Conservation (phyloP, 2,113 vertebrate species). For the Lagenorhynchus albirostris region DNA sequence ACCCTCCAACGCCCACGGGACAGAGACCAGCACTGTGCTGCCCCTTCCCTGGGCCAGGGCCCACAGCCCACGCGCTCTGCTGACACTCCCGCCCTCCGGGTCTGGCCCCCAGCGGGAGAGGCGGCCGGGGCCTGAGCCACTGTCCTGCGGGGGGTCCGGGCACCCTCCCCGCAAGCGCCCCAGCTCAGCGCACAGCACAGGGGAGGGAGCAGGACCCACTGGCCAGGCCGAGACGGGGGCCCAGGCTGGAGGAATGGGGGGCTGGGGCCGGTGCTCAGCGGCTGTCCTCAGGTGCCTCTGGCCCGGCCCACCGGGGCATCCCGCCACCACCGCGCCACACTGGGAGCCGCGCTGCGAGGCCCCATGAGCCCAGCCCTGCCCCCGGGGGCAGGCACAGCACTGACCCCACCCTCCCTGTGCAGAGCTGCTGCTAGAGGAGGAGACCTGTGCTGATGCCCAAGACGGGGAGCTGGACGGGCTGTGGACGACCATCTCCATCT, state of each 20-base stretch:
- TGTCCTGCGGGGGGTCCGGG: not conserved
- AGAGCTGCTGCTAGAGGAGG: not conserved
- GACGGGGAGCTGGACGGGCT: constrained; percentile 64
- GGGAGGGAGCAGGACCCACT: not conserved
- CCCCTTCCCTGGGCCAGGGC: not conserved
- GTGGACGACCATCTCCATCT: constrained; percentile 73
- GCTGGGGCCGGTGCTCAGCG: not conserved
- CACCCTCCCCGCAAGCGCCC: not conserved
- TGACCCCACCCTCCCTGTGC: not conserved
- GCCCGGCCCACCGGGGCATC: not conserved
- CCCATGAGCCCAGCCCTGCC: not conserved
- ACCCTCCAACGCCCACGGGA: accelerated
- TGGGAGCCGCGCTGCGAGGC: not conserved
- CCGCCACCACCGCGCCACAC: accelerated
- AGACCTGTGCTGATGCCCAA: constrained; percentile 28
- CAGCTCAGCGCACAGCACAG: not conserved
- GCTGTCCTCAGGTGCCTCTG: not conserved
- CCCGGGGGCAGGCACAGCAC: not conserved
- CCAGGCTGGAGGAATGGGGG: too few species aligned
- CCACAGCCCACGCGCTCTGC: accelerated
- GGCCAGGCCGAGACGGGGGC: not conserved
- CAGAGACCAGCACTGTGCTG: not conserved
- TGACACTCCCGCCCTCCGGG: not conserved
- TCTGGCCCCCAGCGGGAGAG: not conserved
- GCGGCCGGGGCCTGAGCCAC: not conserved